Evolutionary conservation across 2,888 invertebrate species (phyloP), one percentile per base, ranked within the genome.

Genomic region (Stenodema calcarata): DNA sequence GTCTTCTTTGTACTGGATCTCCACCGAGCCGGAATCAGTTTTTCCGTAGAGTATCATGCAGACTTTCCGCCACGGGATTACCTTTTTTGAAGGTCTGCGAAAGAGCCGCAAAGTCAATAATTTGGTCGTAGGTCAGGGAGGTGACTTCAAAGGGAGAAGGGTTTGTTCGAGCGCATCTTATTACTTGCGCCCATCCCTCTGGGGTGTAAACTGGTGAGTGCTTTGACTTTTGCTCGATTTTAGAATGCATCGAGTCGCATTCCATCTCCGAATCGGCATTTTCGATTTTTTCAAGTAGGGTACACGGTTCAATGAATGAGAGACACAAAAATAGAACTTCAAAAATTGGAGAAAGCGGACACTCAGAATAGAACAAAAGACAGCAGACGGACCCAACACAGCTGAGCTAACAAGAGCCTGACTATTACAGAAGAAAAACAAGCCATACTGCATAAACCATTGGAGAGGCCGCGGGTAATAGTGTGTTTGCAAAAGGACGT

Each of bases 181-280:
- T 69, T n/a, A 69, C 69, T n/a, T 69, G 69, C 12, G 79, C 47
- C 79, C 79, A 79, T n/a, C 79, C 79, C 18, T 79, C 79, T n/a
- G 79, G 79, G 14, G 47, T 47, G 79, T 79, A 79, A 18, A 79
- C 79, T 16, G 79, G 79, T 14, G 47, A 42, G 47, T 79, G 18
- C 27, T 79, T 79, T 18, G 79, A 79, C 47, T 79, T 79, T 50
- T 79, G 42, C 30, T 79, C 79, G 9, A 79, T 79, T 27, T 79
- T 79, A 11, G 47, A 14, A 23, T 79, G 79, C 44, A 79, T 79
- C 12, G 79, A 79, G 47, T 79, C 79, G 47, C 79, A 79, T 44
- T 47, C 79, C 79, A 79, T 79, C 50, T 42, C 79, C 1, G 44
- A 44, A 69, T 69, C 69, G 69, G 69, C 69, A 69, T 69, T 69